phyloP scores from a whole-genome alignment of 1,140 invertebrate genomes.

The Eupristina koningsbergeri region DNA sequence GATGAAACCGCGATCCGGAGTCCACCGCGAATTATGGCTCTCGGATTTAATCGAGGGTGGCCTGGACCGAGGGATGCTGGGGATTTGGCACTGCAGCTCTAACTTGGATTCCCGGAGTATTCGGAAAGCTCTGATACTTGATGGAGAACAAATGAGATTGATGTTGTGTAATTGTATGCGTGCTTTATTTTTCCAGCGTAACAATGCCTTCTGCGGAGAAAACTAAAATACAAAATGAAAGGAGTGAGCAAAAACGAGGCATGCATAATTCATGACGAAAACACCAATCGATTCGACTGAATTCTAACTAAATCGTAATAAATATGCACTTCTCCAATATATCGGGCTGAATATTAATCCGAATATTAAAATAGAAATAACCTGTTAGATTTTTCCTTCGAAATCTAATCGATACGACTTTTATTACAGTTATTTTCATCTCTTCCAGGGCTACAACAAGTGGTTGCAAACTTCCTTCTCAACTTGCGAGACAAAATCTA shows the following conservation, averaged over 20 bases:
- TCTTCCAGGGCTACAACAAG: neutral
- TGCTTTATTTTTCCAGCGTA: neutral
- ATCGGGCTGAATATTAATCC: neutral
- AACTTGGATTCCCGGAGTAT: too few relatives aligned
- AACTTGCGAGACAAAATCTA: neutral
- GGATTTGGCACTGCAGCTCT: too few relatives aligned
- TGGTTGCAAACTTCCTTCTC: neutral
- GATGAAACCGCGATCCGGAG: slow-evolving; percentile 18
- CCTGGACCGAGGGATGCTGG: too few relatives aligned
- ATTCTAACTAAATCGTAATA: neutral
- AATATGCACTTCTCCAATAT: neutral
- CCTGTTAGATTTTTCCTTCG: neutral
- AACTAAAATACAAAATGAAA: too few relatives aligned
- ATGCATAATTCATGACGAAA: neutral
- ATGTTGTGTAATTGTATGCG: neutral
- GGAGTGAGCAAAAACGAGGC: neutral
- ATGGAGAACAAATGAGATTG: too few relatives aligned
- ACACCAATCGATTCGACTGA: neutral
- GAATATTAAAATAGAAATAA: slow-evolving; percentile 1
- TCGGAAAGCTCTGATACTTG: too few relatives aligned
- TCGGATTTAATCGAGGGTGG: too few relatives aligned
- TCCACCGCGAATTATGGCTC: too few relatives aligned
- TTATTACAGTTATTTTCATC: neutral
- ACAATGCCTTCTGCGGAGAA: neutral
- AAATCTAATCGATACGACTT: neutral